Conservation (phyloP, 2,113 vertebrate genomes). For the Toxotes jaculatrix region DNA sequence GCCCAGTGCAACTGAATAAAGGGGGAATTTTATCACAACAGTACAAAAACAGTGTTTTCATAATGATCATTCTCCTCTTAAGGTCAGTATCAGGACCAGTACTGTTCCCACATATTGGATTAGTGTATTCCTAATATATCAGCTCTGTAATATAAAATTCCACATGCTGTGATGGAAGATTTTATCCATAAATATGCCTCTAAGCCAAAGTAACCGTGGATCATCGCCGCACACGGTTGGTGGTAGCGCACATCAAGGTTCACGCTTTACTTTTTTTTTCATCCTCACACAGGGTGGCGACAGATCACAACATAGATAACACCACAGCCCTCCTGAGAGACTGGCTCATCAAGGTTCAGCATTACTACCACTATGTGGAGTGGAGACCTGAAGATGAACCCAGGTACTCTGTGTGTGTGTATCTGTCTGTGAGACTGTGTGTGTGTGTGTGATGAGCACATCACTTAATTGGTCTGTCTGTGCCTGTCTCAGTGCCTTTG, state of each 20-base stretch:
- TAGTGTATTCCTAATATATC: background rate
- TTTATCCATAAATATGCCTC: background rate
- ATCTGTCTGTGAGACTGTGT: slow-evolving; percentile 12
- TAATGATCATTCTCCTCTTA: background rate
- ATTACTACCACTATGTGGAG: slow-evolving; percentile 90
- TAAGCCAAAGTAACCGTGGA: background rate
- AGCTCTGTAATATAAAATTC: background rate
- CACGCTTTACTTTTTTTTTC: background rate
- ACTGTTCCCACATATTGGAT: background rate
- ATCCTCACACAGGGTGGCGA: slow-evolving; percentile 87
- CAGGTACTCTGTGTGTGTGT: slow-evolving; percentile 76
- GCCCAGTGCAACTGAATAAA: background rate
- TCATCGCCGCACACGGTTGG: too few species aligned
- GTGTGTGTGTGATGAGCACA: background rate
- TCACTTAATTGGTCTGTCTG: slow-evolving; percentile 39
- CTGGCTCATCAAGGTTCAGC: slow-evolving; percentile 89
- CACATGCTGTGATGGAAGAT: background rate
- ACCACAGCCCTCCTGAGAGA: slow-evolving; percentile 88
- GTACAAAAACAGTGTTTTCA: background rate
- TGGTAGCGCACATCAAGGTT: background rate
- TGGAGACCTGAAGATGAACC: slow-evolving; percentile 89
- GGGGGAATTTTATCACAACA: slow-evolving; percentile 4
- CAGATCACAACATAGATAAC: slow-evolving; percentile 91
- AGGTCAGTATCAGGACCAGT: background rate
- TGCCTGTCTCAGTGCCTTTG: slow-evolving; percentile 77